phyloP scores from a whole-genome alignment of 2,113 vertebrate genomes.

The Marcusenius ussheri region DNA sequence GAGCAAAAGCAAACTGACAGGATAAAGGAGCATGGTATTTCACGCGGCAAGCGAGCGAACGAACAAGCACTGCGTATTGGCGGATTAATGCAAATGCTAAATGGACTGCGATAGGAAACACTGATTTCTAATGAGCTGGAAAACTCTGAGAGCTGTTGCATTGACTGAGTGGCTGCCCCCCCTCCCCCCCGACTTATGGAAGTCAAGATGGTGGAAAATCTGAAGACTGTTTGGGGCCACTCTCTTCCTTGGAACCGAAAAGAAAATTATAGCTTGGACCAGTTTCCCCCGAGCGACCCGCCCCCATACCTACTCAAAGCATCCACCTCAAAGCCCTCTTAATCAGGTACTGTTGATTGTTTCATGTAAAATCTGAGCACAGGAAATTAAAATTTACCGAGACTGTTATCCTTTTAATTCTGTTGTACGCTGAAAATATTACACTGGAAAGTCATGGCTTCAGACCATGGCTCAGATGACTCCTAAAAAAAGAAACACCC shows the following conservation, averaged over 20 bases:
- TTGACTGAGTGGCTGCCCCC: not conserved
- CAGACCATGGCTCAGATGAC: conserved; percentile 40
- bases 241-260: conserved; percentile 49
- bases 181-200: conserved; percentile 24
- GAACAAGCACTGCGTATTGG: conserved; percentile 52
- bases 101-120: conserved; percentile 60
- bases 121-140: conserved; percentile 63
- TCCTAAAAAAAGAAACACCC: not conserved
- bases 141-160: conserved; percentile 49
- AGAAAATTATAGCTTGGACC: conserved; percentile 55
- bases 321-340: conserved; percentile 50
- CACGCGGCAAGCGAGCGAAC: conserved; percentile 33
- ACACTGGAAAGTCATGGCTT: conserved; percentile 36
- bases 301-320: conserved; percentile 59
- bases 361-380: conserved; percentile 55
- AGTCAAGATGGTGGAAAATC: conserved; percentile 24
- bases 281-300: conserved; percentile 51
- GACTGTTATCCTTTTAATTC: conserved; percentile 31
- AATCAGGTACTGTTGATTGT: conserved; percentile 60
- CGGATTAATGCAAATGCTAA: conserved; percentile 63
- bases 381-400: conserved; percentile 58
- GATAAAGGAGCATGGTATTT: conserved; percentile 59
- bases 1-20: conserved; percentile 47
- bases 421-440: conserved; percentile 41
- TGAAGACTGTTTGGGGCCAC: conserved; percentile 40